phyloP scores from a whole-genome alignment of 1,140 invertebrate genomes.

The Zaprionus inermis region DNA sequence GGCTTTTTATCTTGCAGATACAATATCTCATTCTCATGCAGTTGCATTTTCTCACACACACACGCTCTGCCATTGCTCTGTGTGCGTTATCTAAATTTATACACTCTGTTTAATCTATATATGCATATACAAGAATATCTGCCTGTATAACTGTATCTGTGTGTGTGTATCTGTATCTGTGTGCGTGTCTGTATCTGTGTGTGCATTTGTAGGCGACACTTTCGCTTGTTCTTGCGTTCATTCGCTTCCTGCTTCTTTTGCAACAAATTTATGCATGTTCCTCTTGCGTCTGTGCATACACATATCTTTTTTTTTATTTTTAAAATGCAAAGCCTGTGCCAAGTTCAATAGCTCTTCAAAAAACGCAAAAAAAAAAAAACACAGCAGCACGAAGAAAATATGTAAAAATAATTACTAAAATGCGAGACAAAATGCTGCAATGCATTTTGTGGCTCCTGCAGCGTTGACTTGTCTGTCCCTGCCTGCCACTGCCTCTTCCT shows the following conservation, averaged over 20 bases:
- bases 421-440: conserved; percentile 65
- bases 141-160: conserved; percentile 32
- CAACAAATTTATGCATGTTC: conserved; percentile 44
- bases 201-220: conserved; percentile 18
- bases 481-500: no score
- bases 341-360: conserved; percentile 76
- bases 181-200: conserved; percentile 28
- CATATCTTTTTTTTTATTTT: conserved; percentile 56
- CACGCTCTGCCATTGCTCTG: conserved; percentile 7
- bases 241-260: conserved; percentile 54
- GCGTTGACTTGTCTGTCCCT: conserved; percentile 38
- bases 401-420: conserved; percentile 68
- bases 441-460: conserved; percentile 68
- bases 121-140: conserved; percentile 5
- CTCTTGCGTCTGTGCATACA: neutral
- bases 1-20: conserved; percentile 65
- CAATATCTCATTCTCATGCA: conserved; percentile 58
- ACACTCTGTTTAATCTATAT: conserved; percentile 34
- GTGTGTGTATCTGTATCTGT: conserved; percentile 1
- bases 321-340: conserved; percentile 72
- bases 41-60: conserved; percentile 18
- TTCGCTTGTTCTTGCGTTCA: conserved; percentile 24
- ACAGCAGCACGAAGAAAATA: conserved; percentile 42
- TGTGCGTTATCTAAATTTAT: conserved; percentile 73
- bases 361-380: conserved; percentile 24